These are phyloP conservation scores for Marcusenius ussheri DNA, from an alignment of 2,113 vertebrate species.

Conservation along the genomic window DNA sequence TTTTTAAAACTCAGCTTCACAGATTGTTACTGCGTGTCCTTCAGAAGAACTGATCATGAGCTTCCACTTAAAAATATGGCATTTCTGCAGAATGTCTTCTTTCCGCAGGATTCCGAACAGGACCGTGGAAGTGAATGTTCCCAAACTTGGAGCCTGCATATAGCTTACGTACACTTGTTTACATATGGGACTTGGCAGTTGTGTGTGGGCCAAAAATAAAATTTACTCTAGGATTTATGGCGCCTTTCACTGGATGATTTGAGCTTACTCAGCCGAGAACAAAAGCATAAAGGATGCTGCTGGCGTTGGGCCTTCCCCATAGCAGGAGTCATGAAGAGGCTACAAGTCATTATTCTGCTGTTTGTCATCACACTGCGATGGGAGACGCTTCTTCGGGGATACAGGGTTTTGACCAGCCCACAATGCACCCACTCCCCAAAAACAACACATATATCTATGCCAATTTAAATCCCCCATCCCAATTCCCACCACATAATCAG, in stretches of 20 bases:
- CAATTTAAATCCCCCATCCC: not conserved
- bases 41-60: not conserved
- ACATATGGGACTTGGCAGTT: not conserved
- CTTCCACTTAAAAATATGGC: not conserved
- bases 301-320: not conserved
- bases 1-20: not conserved
- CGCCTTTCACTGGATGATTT: not conserved
- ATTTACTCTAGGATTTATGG: not conserved
- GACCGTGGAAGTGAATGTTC: not conserved
- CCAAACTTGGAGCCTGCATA: not conserved
- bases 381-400: not conserved
- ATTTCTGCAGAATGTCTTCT: not conserved
- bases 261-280: not conserved
- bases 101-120: not conserved
- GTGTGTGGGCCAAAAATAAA: not conserved
- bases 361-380: not conserved
- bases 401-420: not conserved
- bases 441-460: not conserved
- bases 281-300: not conserved
- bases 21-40: not conserved
- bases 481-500: not conserved
- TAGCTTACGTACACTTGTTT: not conserved
- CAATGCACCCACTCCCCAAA: not conserved
- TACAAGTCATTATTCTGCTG: not conserved
- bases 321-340: not conserved